Percentiles rank a stretch among this genome's conserved stretches.
phyloP scores from a whole-genome alignment of 2,113 vertebrate species.

The Varanus komodoensis region DNA sequence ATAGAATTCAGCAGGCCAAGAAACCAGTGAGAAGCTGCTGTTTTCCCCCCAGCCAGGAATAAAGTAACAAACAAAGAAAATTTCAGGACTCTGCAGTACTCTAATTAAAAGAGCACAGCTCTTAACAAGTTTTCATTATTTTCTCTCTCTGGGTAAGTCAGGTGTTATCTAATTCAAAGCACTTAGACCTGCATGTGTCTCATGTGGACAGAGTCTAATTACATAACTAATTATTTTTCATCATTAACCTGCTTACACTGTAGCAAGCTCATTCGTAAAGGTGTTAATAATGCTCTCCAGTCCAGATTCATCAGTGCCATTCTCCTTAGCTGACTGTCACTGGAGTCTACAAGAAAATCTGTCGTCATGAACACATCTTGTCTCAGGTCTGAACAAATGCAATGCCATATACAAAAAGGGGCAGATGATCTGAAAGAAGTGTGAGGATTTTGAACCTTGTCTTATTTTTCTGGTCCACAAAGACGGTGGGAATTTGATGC shows the following conservation, averaged over 20 bases:
- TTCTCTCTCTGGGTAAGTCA: conserved; percentile 56
- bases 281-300: conserved; percentile 24
- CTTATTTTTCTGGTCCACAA: neutral
- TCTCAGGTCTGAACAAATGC: conserved; percentile 31
- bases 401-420: conserved; percentile 32
- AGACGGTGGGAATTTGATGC: neutral
- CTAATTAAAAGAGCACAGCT: conserved; percentile 64
- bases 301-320: neutral
- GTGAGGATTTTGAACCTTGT: neutral
- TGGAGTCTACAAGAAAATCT: neutral
- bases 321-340: neutral
- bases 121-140: conserved; percentile 57
- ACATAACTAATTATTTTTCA: conserved; percentile 62
- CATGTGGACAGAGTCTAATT: conserved; percentile 57
- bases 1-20: conserved; percentile 53
- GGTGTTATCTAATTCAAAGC: conserved; percentile 57
- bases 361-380: conserved; percentile 6
- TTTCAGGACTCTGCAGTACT: conserved; percentile 50
- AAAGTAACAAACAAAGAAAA: conserved; percentile 64
- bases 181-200: conserved; percentile 42
- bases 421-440: neutral
- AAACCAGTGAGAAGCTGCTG: conserved; percentile 25
- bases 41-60: conserved; percentile 51
- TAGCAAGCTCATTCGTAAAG: conserved; percentile 52
- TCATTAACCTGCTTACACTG: conserved; percentile 43